A percentile compares a stretch with the other conserved stretches of the same genome.
phyloP scores from a whole-genome alignment of 2,888 invertebrate genomes.

The Thymelicus acteon region DNA sequence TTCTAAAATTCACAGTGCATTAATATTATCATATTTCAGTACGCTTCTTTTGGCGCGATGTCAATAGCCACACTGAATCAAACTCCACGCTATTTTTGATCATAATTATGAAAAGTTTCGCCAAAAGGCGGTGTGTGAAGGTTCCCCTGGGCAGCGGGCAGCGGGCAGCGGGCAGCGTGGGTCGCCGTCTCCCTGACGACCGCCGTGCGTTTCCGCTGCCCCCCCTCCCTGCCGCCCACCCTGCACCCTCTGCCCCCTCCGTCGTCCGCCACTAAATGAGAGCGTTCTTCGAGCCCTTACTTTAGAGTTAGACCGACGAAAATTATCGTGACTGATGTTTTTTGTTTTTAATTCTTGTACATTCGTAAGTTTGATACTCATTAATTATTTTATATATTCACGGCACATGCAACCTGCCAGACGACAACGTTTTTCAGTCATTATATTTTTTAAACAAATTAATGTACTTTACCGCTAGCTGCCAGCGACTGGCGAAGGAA shows the following conservation, averaged over 20 bases:
- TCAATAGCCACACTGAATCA: no score
- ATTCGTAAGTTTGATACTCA: not conserved
- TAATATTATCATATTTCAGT: no score
- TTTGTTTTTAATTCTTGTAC: conserved; percentile 11
- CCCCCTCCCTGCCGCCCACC: no score
- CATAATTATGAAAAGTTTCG: no score
- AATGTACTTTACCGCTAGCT: not conserved
- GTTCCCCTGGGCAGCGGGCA: no score
- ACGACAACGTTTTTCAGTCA: not conserved
- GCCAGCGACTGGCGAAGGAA: not conserved
- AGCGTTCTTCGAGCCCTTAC: not conserved
- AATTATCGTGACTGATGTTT: conserved; percentile 8
- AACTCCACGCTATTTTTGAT: no score
- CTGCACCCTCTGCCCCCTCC: conserved; percentile 9
- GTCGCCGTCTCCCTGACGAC: conserved; percentile 54
- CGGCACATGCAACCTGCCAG: conserved; percentile 7
- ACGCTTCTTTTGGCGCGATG: no score
- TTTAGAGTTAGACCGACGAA: not conserved
- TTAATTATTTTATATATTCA: conserved; percentile 18
- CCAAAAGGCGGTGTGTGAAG: no score
- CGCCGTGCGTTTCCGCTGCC: conserved; percentile 54
- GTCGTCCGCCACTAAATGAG: conserved; percentile 25
- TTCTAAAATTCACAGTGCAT: no score
- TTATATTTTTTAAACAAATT: not conserved
- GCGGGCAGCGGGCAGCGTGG: conserved; percentile 39